These are phyloP conservation scores for Scortum barcoo DNA, from an alignment of 2,113 vertebrate species.

Conservation along the genomic window DNA sequence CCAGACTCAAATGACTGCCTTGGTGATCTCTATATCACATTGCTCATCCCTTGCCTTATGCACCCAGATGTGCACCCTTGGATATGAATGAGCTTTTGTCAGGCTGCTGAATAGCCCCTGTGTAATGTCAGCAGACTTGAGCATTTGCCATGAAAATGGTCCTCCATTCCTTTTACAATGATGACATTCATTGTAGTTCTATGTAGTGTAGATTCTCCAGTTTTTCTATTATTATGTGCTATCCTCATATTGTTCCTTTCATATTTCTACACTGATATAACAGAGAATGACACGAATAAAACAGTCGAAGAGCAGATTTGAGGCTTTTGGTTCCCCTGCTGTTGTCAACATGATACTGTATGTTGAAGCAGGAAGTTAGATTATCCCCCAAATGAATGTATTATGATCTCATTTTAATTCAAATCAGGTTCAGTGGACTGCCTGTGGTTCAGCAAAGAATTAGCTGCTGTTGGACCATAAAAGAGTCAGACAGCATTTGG, in stretches of 20 bases:
- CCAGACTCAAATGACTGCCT: constrained; percentile 35
- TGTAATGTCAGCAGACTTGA: constrained; percentile 68
- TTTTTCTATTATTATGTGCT: background rate
- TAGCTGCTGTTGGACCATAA: constrained; percentile 17
- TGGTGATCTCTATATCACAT: constrained; percentile 26
- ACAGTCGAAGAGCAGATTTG: background rate
- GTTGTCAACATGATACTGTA: constrained; percentile 11
- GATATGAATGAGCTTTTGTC: constrained; percentile 79
- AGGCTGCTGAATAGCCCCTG: constrained; percentile 69
- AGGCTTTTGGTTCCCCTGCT: background rate
- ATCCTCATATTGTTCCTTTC: constrained; percentile 5
- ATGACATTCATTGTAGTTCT: constrained; percentile 16
- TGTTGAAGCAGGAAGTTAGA: constrained; percentile 3
- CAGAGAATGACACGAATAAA: constrained; percentile 1
- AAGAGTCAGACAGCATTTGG: constrained; percentile 12
- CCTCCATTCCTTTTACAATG: constrained; percentile 2
- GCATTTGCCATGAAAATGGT: background rate
- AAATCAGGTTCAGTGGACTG: constrained; percentile 18
- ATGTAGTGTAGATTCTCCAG: background rate
- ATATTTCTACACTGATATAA: background rate
- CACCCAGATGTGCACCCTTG: constrained; percentile 60
- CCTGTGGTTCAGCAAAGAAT: constrained; percentile 25
- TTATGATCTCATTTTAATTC: constrained; percentile 38
- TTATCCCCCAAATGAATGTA: constrained; percentile 8
- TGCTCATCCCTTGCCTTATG: constrained; percentile 61